Conservation (phyloP, 2,113 vertebrate species). For the Pelecanus crispus region DNA sequence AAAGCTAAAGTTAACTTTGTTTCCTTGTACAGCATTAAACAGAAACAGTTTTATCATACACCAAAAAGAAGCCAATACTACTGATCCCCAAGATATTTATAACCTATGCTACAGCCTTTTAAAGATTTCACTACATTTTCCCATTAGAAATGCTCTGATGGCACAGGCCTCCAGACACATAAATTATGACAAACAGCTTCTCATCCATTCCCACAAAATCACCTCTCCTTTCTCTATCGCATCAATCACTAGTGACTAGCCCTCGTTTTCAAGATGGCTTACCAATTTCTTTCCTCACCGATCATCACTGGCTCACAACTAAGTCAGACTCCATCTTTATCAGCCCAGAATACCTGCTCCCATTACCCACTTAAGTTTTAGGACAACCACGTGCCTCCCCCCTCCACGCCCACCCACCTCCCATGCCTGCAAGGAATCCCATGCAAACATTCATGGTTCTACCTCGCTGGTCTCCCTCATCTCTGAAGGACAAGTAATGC, state of each 20-base stretch:
- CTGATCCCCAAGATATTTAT: neutral
- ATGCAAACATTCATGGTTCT: rapidly evolving
- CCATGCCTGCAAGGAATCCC: neutral
- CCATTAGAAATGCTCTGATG: neutral
- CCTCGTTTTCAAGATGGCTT: neutral
- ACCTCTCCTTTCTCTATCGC: neutral
- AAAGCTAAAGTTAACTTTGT: neutral
- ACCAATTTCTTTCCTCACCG: neutral
- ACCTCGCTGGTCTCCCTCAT: neutral
- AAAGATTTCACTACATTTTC: neutral
- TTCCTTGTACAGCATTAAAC: neutral
- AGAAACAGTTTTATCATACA: neutral
- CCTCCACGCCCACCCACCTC: rapidly evolving
- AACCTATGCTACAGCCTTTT: neutral
- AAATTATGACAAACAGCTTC: neutral
- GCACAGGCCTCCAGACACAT: neutral
- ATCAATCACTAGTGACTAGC: neutral
- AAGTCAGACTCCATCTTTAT: neutral
- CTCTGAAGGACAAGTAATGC: neutral
- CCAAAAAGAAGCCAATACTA: neutral
- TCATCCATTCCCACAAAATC: neutral
- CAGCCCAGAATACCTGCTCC: neutral
- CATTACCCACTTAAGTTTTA: neutral
- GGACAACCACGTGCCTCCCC: neutral
- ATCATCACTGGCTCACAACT: neutral